Evolutionary conservation across 2,888 invertebrate species (phyloP).

Genomic region (Drosophila mayaguana): DNA sequence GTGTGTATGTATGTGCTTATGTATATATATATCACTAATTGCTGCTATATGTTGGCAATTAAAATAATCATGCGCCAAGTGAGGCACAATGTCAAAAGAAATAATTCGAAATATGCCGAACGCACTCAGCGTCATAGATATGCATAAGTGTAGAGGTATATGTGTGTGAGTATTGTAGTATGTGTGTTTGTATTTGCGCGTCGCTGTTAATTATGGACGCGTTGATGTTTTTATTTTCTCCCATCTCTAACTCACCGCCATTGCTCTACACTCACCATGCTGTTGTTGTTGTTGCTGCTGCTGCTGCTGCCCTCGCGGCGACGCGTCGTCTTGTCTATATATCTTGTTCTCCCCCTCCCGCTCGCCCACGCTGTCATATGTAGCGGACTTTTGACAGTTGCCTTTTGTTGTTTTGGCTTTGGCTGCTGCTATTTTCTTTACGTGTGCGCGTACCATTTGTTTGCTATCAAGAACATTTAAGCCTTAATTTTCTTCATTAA

Average conservation of each 20-base stretch:
- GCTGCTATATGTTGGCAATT: slow-evolving; percentile 52
- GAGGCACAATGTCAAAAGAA: slow-evolving; percentile 27
- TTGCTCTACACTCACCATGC: background rate
- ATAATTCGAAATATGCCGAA: slow-evolving; percentile 15
- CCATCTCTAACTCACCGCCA: background rate
- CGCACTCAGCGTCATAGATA: slow-evolving; percentile 3
- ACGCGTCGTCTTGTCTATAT: slow-evolving; percentile 7
- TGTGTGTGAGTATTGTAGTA: background rate
- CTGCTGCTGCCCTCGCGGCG: background rate
- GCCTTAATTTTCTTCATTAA: slow-evolving; percentile 75
- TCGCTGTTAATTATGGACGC: slow-evolving; percentile 58
- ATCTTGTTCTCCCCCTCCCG: background rate
- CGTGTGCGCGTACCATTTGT: slow-evolving; percentile 59
- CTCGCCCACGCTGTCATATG: slow-evolving; percentile 5
- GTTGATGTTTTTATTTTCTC: slow-evolving; percentile 64
- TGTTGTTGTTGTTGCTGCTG: slow-evolving; percentile 1
- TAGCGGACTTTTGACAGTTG: slow-evolving; percentile 39
- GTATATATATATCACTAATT: slow-evolving; percentile 34
- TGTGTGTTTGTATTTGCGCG: slow-evolving; percentile 60
- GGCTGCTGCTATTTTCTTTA: slow-evolving; percentile 53
- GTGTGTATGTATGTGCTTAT: background rate
- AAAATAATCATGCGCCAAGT: slow-evolving; percentile 11
- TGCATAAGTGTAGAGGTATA: background rate
- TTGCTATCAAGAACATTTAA: slow-evolving; percentile 71
- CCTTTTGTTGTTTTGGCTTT: slow-evolving; percentile 22